phyloP scores from a whole-genome alignment of 2,113 vertebrate species.

The Baryphthengus martii region DNA sequence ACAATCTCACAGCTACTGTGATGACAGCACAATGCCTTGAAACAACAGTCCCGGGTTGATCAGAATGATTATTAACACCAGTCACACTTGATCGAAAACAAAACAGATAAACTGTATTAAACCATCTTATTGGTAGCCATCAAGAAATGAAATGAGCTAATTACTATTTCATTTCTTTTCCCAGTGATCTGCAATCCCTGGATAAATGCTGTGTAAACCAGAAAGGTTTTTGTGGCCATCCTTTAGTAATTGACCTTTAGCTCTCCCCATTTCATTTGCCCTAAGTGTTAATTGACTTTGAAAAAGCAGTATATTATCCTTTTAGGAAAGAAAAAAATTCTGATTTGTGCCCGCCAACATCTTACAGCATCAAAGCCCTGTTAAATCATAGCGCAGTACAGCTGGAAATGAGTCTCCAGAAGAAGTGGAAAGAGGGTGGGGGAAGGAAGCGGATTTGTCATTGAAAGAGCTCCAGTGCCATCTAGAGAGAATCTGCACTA shows the following conservation, averaged over 20 bases:
- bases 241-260: constrained; percentile 78
- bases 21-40: background rate
- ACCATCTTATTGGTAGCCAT: constrained; percentile 61
- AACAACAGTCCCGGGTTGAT: background rate
- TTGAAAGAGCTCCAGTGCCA: constrained; percentile 73
- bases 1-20: background rate
- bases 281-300: constrained; percentile 84
- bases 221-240: constrained; percentile 65
- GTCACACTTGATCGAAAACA: constrained; percentile 30
- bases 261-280: constrained; percentile 76
- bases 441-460: background rate
- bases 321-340: constrained; percentile 50
- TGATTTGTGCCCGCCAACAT: constrained; percentile 74
- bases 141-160: constrained; percentile 74
- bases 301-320: constrained; percentile 82
- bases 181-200: constrained; percentile 64
- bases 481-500: constrained; percentile 56
- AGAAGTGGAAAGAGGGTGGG: constrained; percentile 39
- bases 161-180: constrained; percentile 72
- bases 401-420: constrained; percentile 62
- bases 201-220: constrained; percentile 67
- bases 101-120: constrained; percentile 65
- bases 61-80: background rate
- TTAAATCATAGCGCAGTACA: constrained; percentile 68
- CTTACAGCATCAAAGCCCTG: constrained; percentile 72